Base-by-base conservation (phyloP, 2,888 invertebrate genomes). In the Rotaria magnacalcarata region DNA sequence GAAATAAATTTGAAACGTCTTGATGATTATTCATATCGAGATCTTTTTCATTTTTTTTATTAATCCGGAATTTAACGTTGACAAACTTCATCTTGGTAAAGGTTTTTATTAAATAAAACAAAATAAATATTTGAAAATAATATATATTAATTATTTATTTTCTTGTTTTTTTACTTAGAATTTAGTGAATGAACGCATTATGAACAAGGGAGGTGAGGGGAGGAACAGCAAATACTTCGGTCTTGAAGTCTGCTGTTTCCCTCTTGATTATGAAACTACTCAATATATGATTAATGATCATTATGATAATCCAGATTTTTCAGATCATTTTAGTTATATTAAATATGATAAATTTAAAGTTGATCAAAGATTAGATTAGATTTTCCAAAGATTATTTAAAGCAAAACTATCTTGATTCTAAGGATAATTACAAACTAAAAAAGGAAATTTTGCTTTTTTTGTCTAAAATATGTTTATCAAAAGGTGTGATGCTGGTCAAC, bases 21-120 rank as follows among this genome's bases (percentile, higher is more conserved):
- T 43, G 43, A 47, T 75, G 47, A 75, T 43, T 75, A 80, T 80
- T 80, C 80, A 21, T 80, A 80, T 47, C 80, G 80, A 24, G 80
- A 80, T 47, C 47, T 80, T 24, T 80, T 80, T 47, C 80, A 80
- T n/a, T 80, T 80, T 80, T 43, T 80, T 80, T 47, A 80, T 80
- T 24, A 47, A 47, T 47, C 24, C 21, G 21, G 80, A 80, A 80
- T 21, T 11, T 47, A 24, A 80, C n/a, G 19, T 19, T n/a, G 80
- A 80, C 24, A 80, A 80, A 80, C 8, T 47, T 0, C 24, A 80
- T 80, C 16, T 80, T 11, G 80, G 24, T 24, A 80, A 80, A 80
- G 80, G 47, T n/a, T n/a, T 27, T n/a, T 60, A 16, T 19, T 54
- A 52, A 52, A 52, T 54, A 21, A 54, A 54, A 54, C 19, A 54